phyloP scores from a whole-genome alignment of 2,888 invertebrate genomes.

The Acronicta leporina region DNA sequence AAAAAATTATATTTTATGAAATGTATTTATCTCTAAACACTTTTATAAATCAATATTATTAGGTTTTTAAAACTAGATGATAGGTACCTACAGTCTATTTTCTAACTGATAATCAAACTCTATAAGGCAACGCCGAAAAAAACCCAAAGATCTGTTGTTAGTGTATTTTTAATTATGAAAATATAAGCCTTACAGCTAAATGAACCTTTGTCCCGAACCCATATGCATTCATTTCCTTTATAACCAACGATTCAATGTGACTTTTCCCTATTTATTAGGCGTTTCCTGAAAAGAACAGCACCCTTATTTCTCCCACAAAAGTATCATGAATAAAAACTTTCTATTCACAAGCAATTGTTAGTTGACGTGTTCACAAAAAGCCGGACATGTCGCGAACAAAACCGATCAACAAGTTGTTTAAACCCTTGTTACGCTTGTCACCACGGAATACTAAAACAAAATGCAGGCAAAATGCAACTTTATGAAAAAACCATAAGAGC shows the following conservation, averaged over 20 bases:
- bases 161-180: too few species aligned
- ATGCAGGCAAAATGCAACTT: constrained; percentile 12
- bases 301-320: constrained; percentile 53
- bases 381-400: constrained; percentile 75
- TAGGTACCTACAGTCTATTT: too few species aligned
- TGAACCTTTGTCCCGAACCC: neutral
- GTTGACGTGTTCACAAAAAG: constrained; percentile 72
- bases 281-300: constrained; percentile 33
- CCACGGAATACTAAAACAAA: constrained; percentile 26
- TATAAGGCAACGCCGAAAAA: too few species aligned
- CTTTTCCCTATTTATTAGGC: constrained; percentile 22
- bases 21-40: too few species aligned
- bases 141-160: too few species aligned
- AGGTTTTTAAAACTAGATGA: too few species aligned
- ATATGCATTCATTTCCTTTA: too few species aligned
- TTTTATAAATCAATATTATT: too few species aligned
- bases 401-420: constrained; percentile 81
- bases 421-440: constrained; percentile 68
- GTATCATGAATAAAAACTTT: constrained; percentile 59
- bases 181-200: too few species aligned
- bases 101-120: too few species aligned
- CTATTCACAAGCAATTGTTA: constrained; percentile 66
- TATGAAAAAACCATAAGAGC: neutral
- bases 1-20: constrained; percentile 21
- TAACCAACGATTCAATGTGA: constrained; percentile 15